These are phyloP conservation scores for Malaclemys terrapin DNA, from an alignment of 2,113 vertebrate species.

Conservation along the genomic window DNA sequence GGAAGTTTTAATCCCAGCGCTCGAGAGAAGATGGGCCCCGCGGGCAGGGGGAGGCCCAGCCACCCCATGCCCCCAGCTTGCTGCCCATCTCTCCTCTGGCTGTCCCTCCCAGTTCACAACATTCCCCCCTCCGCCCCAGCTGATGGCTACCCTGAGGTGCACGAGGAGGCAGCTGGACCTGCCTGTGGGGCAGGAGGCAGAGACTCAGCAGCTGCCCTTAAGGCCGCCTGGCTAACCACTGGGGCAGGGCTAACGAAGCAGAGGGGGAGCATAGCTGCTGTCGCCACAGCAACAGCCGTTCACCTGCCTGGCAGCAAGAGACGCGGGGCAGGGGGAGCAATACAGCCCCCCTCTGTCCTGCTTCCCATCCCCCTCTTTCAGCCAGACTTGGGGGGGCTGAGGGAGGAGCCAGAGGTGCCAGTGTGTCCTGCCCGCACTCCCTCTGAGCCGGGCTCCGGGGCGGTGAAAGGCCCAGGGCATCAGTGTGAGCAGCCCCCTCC, in stretches of 20 bases:
- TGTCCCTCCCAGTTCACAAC: too few species aligned
- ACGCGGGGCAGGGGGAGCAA: not conserved
- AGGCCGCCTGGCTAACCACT: not conserved
- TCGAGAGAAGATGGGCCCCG: not conserved
- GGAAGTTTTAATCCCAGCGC: too few species aligned
- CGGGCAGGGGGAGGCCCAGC: not conserved
- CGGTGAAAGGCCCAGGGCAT: too few species aligned
- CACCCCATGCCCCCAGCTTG: not conserved
- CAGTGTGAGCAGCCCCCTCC: too few species aligned
- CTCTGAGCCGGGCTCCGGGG: too few species aligned
- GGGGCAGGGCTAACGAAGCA: not conserved
- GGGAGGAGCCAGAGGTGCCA: too few species aligned
- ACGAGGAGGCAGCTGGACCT: too few species aligned
- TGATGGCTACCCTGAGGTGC: too few species aligned
- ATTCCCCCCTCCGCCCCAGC: too few species aligned
- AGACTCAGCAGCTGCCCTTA: too few species aligned
- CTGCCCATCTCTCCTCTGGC: too few species aligned
- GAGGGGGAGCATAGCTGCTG: not conserved
- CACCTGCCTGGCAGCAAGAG: not conserved
- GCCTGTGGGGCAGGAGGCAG: not conserved
- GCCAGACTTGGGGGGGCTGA: not conserved
- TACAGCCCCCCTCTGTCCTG: not conserved
- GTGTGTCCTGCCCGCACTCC: too few species aligned
- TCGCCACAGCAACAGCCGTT: not conserved
- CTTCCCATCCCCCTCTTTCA: not conserved